Percentiles rank a stretch among this genome's conserved stretches.
Conservation (phyloP, 2,888 invertebrate genomes). For the Papilio elwesi region DNA sequence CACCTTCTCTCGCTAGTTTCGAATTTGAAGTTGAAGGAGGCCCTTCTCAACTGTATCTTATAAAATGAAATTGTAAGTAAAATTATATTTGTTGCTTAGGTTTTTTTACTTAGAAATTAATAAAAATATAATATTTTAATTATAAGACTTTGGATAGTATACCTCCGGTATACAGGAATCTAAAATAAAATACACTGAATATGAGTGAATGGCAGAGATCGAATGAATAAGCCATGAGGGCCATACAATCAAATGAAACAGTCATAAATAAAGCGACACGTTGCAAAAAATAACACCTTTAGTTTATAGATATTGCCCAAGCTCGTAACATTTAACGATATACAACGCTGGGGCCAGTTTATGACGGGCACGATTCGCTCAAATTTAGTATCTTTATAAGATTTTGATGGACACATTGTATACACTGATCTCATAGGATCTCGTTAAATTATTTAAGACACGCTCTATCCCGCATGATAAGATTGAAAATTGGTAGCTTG, state of each 20-base stretch:
- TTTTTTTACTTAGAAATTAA: too few species aligned
- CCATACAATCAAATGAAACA: conserved; percentile 14
- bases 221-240: neutral
- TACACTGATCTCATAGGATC: neutral
- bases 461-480: too few species aligned
- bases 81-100: too few species aligned
- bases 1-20: too few species aligned
- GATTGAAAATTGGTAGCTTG: too few species aligned
- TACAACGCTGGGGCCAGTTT: conserved; percentile 8
- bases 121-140: too few species aligned
- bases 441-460: neutral
- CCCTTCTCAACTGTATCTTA: too few species aligned
- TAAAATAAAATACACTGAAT: neutral
- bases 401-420: conserved; percentile 7
- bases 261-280: conserved; percentile 8
- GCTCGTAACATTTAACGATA: conserved; percentile 15
- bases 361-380: neutral
- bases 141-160: too few species aligned
- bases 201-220: neutral
- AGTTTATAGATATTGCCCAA: conserved; percentile 9
- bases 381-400: neutral
- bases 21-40: too few species aligned
- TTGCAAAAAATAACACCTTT: conserved; percentile 18
- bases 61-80: too few species aligned
- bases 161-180: too few species aligned